A percentile compares a stretch with the other conserved stretches of the same genome.
phyloP scores from a whole-genome alignment of 2,888 invertebrate species.

The Steinernema hermaphroditum region DNA sequence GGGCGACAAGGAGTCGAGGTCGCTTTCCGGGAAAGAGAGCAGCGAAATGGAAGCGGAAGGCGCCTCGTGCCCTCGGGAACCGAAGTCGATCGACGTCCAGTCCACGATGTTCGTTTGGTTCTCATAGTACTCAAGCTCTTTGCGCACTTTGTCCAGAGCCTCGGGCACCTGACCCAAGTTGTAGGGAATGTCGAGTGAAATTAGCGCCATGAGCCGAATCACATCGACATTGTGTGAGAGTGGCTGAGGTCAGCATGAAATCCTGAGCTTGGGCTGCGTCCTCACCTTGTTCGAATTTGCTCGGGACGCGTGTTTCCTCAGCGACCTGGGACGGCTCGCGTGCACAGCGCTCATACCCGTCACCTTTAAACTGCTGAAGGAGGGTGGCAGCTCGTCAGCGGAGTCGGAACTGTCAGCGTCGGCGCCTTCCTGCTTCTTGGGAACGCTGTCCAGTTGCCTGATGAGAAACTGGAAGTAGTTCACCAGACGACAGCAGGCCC shows the following conservation, averaged over 20 bases:
- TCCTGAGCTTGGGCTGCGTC: slow-evolving; percentile 35
- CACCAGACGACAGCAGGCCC: slow-evolving; percentile 51
- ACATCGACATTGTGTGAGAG: slow-evolving; percentile 54
- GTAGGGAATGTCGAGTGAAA: slow-evolving; percentile 50
- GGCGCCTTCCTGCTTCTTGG: slow-evolving; percentile 38
- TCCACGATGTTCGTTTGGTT: slow-evolving; percentile 50
- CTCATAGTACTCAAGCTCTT: slow-evolving; percentile 46
- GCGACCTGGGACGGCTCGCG: background rate
- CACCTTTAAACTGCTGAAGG: slow-evolving; percentile 24
- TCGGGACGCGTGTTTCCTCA: slow-evolving; percentile 31
- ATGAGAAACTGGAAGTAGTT: slow-evolving; percentile 47
- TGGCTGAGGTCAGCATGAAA: slow-evolving; percentile 42
- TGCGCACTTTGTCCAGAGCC: slow-evolving; percentile 44
- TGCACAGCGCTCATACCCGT: slow-evolving; percentile 21
- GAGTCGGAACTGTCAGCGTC: slow-evolving; percentile 6
- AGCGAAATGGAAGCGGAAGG: slow-evolving; percentile 3
- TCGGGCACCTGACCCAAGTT: slow-evolving; percentile 45
- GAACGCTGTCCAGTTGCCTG: background rate
- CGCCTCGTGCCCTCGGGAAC: background rate
- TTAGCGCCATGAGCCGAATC: slow-evolving; percentile 48
- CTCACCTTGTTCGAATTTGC: slow-evolving; percentile 2
- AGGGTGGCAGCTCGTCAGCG: slow-evolving; percentile 43
- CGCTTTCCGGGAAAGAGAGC: background rate
- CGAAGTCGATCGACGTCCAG: slow-evolving; percentile 34
- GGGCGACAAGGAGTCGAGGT: background rate